Evolutionary conservation across 2,113 vertebrate genomes (phyloP).

Genomic region (Pogonocichla stellata): DNA sequence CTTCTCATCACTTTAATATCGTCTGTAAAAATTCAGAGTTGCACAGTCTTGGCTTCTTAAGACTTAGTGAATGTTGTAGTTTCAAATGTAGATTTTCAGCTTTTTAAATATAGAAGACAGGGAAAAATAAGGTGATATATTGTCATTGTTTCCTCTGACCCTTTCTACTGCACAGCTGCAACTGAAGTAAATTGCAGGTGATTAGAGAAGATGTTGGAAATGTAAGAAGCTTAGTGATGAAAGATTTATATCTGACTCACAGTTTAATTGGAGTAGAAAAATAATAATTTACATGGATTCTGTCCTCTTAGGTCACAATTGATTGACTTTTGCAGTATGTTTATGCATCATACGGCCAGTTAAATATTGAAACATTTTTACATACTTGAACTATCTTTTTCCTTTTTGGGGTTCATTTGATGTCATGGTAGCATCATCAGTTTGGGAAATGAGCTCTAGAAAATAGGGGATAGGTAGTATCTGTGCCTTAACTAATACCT

Average conservation of each 20-base stretch:
- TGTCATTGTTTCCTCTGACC: background rate
- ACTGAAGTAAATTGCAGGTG: conserved; percentile 1
- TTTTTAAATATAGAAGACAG: background rate
- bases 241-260: background rate
- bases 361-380: background rate
- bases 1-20: background rate
- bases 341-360: background rate
- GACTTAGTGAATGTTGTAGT: background rate
- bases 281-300: background rate
- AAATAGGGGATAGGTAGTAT: fast-evolving
- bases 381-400: background rate
- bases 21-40: background rate
- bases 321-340: background rate
- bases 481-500: background rate
- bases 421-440: background rate
- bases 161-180: background rate
- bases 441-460: background rate
- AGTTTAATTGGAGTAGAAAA: conserved; percentile 8
- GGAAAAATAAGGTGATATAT: background rate
- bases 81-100: background rate
- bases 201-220: conserved; percentile 6
- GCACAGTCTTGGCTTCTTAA: background rate
- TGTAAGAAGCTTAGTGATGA: background rate
- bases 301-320: background rate
- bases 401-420: background rate